A percentile compares a stretch with the other conserved stretches of the same genome.
phyloP scores from a whole-genome alignment of 2,797 vertebrate species.

The Anas capensis region DNA sequence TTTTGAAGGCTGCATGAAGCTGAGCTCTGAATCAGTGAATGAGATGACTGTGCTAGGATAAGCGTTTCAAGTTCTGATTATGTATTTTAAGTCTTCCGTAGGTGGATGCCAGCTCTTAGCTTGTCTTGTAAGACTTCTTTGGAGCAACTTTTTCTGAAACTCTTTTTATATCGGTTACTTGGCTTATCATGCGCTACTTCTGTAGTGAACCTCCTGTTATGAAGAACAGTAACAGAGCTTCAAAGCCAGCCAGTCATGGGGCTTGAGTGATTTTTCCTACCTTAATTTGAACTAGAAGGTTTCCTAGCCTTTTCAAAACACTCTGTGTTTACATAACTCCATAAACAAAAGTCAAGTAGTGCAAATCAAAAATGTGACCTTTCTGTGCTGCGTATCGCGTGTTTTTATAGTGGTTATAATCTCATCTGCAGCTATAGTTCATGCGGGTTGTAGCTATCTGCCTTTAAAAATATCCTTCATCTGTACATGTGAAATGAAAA shows the following conservation, averaged over 20 bases:
- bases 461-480: not conserved
- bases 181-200: not conserved
- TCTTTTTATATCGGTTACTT: not conserved
- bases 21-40: constrained; percentile 52
- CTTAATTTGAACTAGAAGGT: not conserved
- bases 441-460: not conserved
- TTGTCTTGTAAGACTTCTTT: not conserved
- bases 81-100: not conserved
- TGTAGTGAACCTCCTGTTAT: not conserved
- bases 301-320: not conserved
- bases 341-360: not conserved
- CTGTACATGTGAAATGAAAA: not conserved
- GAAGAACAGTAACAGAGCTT: not conserved
- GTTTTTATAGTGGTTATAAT: not conserved
- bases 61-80: constrained; percentile 16
- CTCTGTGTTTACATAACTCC: not conserved
- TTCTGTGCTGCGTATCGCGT: rapidly evolving
- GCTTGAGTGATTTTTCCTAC: not conserved
- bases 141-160: not conserved
- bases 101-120: not conserved
- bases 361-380: not conserved
- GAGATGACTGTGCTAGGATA: not conserved
- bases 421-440: not conserved
- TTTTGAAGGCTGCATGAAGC: constrained; percentile 43
- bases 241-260: not conserved